These are phyloP conservation scores for Indri indri DNA, from an alignment of 2,113 vertebrate species.

Conservation along the genomic window DNA sequence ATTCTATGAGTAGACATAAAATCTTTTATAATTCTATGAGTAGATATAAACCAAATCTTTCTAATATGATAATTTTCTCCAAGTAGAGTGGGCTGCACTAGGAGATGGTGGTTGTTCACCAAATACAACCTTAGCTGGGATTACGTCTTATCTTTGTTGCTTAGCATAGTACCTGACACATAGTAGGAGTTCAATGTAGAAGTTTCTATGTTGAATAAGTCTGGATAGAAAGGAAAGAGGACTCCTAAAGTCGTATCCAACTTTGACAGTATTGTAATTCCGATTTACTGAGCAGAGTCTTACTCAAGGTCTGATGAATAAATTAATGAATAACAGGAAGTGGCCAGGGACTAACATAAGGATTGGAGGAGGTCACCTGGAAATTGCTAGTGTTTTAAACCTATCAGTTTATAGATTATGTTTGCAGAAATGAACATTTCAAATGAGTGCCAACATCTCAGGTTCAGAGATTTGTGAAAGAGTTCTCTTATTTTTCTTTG, in stretches of 20 bases:
- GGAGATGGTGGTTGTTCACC: neutral
- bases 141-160: neutral
- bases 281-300: neutral
- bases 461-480: neutral
- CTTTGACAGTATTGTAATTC: neutral
- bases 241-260: neutral
- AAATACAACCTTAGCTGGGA: neutral
- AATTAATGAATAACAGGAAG: neutral
- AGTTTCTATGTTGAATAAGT: neutral
- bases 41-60: neutral
- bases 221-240: neutral
- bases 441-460: neutral
- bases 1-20: neutral
- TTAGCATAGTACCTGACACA: neutral
- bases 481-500: neutral
- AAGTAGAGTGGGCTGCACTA: neutral
- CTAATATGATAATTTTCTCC: neutral
- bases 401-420: neutral
- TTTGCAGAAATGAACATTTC: neutral
- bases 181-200: neutral
- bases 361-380: neutral
- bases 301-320: neutral
- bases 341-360: neutral
- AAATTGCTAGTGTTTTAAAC: neutral
- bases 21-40: neutral